Evolutionary conservation across 2,113 vertebrate species (phyloP).

Genomic region (Meles meles): DNA sequence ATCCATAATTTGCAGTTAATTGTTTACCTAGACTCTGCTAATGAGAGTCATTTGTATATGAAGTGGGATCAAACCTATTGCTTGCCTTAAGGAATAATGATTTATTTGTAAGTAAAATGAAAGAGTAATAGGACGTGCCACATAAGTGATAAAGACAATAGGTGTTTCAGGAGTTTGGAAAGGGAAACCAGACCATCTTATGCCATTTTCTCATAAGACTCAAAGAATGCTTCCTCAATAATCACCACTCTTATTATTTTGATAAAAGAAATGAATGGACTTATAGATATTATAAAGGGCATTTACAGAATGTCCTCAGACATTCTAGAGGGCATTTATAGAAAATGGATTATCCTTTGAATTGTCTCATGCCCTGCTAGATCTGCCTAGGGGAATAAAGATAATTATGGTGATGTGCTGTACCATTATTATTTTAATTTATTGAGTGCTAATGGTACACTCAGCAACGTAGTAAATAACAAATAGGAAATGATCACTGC

Average conservation of each 20-base stretch:
- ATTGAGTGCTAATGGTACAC: constrained; percentile 45
- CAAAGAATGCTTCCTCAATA: neutral
- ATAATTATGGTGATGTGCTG: constrained; percentile 51
- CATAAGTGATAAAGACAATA: neutral
- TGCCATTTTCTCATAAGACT: neutral
- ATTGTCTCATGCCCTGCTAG: constrained; percentile 38
- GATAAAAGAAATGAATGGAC: neutral
- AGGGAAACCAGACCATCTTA: neutral
- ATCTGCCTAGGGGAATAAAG: constrained; percentile 62
- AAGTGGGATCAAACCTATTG: neutral
- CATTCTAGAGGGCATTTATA: constrained; percentile 10
- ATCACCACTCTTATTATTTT: neutral
- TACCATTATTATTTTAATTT: constrained; percentile 66
- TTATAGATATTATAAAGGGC: neutral
- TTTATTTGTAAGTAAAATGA: constrained; percentile 2
- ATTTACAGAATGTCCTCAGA: constrained; percentile 10
- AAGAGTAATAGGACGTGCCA: neutral
- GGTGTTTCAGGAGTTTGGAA: neutral
- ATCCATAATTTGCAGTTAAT: neutral
- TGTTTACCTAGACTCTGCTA: neutral
- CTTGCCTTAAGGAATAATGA: neutral
- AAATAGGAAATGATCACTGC: neutral
- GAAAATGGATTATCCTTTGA: neutral
- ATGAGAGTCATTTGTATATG: neutral
- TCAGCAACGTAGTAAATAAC: constrained; percentile 54